These are phyloP conservation scores for Tyto alba DNA, from an alignment of 2,113 vertebrate species.

Conservation along the genomic window DNA sequence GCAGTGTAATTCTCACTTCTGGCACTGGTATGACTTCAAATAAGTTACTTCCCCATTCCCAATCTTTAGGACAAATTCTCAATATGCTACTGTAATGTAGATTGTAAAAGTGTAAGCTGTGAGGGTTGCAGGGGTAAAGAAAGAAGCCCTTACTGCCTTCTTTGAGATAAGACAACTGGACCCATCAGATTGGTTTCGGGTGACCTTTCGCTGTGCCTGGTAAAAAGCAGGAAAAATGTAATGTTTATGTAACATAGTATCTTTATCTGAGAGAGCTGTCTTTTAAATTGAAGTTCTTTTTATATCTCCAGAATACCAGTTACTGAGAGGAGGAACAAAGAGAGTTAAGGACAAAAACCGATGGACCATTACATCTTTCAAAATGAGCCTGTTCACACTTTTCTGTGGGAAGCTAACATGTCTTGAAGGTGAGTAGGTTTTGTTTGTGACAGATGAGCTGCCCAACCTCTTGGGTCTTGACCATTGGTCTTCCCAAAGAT, in stretches of 20 bases:
- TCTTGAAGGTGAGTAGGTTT: constrained; percentile 50
- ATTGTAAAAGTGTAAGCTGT: background rate
- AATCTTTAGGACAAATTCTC: background rate
- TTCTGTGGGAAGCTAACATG: background rate
- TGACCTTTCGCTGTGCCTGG: background rate
- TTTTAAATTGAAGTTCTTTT: constrained; percentile 15
- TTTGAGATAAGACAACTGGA: background rate
- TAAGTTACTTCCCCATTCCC: background rate
- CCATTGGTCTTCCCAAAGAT: background rate
- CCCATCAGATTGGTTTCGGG: background rate
- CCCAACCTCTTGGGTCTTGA: background rate
- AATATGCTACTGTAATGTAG: background rate
- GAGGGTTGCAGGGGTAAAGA: background rate
- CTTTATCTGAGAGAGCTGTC: background rate
- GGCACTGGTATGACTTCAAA: background rate
- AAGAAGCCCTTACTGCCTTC: background rate
- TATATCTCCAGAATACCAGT: constrained; percentile 1
- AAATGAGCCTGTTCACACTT: constrained; percentile 19
- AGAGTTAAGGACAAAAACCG: background rate
- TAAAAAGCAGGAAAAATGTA: background rate
- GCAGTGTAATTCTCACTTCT: background rate
- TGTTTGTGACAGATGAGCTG: background rate
- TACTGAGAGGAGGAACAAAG: background rate
- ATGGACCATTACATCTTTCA: constrained; percentile 40
- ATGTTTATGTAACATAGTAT: background rate